Conservation (phyloP, 2,888 invertebrate genomes). For the Gortyna flavago region DNA sequence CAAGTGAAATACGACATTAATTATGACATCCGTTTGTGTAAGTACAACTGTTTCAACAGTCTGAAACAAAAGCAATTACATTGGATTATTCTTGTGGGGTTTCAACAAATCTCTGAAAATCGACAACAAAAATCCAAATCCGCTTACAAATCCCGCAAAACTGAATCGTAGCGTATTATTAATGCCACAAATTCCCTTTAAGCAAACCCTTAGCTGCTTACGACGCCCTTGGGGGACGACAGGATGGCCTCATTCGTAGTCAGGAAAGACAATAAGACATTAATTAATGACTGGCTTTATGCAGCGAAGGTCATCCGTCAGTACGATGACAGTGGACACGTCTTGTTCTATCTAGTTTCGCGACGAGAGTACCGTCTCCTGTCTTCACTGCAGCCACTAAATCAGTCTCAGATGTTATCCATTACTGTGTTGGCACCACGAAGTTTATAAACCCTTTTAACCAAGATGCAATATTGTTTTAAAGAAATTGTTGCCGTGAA, state of each 20-base stretch:
- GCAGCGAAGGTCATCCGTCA: slow-evolving; percentile 62
- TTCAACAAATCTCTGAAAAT: slow-evolving; percentile 27
- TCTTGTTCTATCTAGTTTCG: slow-evolving; percentile 25
- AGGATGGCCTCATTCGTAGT: slow-evolving; percentile 23
- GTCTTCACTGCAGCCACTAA: slow-evolving; percentile 66
- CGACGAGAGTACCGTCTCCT: slow-evolving; percentile 42
- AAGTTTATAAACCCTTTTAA: slow-evolving; percentile 64
- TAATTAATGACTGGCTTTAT: slow-evolving; percentile 58
- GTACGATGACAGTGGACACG: slow-evolving; percentile 45
- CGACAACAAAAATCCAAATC: slow-evolving; percentile 42
- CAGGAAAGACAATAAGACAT: slow-evolving; percentile 34
- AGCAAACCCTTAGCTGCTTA: slow-evolving; percentile 15
- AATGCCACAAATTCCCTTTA: slow-evolving; percentile 27
- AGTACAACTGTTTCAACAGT: slow-evolving; percentile 1
- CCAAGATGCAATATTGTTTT: slow-evolving; percentile 38
- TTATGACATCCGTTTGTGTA: slow-evolving; percentile 2
- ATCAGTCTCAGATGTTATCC: slow-evolving; percentile 75
- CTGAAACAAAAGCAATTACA: slow-evolving; percentile 22
- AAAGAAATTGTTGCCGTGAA: slow-evolving; percentile 25
- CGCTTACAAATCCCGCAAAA: slow-evolving; percentile 25
- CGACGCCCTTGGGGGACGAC: slow-evolving; percentile 28
- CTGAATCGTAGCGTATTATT: slow-evolving; percentile 23
- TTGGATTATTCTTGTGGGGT: slow-evolving; percentile 37
- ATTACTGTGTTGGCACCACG: slow-evolving; percentile 67
- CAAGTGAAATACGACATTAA: slow-evolving; percentile 12